These are phyloP conservation scores for Drosophila obscura DNA, from an alignment of 1,140 invertebrate species.

Conservation along the genomic window DNA sequence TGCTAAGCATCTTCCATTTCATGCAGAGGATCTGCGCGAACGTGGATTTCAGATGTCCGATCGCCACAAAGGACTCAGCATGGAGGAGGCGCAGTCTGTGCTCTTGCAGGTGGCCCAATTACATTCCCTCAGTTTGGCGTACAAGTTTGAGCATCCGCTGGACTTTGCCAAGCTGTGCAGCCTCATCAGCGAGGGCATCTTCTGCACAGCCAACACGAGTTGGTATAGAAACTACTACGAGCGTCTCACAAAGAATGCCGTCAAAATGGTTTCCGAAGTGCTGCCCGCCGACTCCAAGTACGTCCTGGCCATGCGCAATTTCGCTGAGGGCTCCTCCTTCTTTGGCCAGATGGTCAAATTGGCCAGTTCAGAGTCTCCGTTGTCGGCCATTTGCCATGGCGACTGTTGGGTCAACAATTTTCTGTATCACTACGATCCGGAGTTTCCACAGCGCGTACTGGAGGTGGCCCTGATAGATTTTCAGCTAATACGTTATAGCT, in stretches of 20 bases:
- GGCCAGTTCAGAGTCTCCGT: slow-evolving; percentile 86
- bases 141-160: slow-evolving; percentile 87
- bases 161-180: slow-evolving; percentile 86
- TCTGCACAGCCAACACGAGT: slow-evolving; percentile 87
- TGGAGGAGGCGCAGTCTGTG: slow-evolving; percentile 86
- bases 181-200: slow-evolving; percentile 86
- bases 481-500: slow-evolving; percentile 88
- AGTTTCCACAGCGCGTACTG: slow-evolving; percentile 55
- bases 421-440: slow-evolving; percentile 86
- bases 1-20: background rate
- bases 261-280: slow-evolving; percentile 87
- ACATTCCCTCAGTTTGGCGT: slow-evolving; percentile 88
- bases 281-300: slow-evolving; percentile 86
- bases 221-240: slow-evolving; percentile 89
- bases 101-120: slow-evolving; percentile 87
- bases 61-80: slow-evolving; percentile 86
- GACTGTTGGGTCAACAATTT: slow-evolving; percentile 92
- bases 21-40: slow-evolving; percentile 84
- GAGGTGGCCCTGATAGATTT: slow-evolving; percentile 88
- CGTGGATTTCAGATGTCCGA: slow-evolving; percentile 88
- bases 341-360: slow-evolving; percentile 88
- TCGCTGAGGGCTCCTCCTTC: slow-evolving; percentile 87
- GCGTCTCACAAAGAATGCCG: slow-evolving; percentile 87
- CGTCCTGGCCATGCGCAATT: slow-evolving; percentile 86
- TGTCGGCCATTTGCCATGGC: slow-evolving; percentile 89